Evolutionary conservation across 2,888 invertebrate genomes (phyloP).

Genomic region (Philaethria dido): DNA sequence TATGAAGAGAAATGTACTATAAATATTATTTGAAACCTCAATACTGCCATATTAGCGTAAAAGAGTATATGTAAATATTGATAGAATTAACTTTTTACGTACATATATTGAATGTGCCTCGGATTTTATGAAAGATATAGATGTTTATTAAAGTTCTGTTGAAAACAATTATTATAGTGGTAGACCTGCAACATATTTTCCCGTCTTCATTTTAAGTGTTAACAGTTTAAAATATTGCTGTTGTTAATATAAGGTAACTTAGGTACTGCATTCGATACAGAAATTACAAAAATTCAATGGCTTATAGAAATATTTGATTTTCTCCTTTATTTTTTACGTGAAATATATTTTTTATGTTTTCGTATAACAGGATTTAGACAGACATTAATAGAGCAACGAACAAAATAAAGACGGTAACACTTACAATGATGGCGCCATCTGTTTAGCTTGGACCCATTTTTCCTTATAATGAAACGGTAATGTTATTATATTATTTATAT

Average conservation of each 20-base stretch:
- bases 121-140: slow-evolving; percentile 73
- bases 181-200: neutral
- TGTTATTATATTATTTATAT: neutral
- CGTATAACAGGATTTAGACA: neutral
- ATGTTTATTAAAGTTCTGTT: slow-evolving; percentile 60
- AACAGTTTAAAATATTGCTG: neutral
- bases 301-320: neutral
- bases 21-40: slow-evolving; percentile 68
- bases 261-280: too few relatives aligned
- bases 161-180: slow-evolving; percentile 19
- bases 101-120: slow-evolving; percentile 77
- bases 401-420: slow-evolving; percentile 10
- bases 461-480: slow-evolving; percentile 1
- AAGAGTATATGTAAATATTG: slow-evolving; percentile 67
- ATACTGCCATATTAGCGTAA: slow-evolving; percentile 79
- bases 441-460: slow-evolving; percentile 16
- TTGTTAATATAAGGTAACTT: too few relatives aligned
- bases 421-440: slow-evolving; percentile 15
- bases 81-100: slow-evolving; percentile 65
- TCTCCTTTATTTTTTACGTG: too few relatives aligned
- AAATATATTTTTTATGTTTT: neutral
- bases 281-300: too few relatives aligned
- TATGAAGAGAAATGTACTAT: slow-evolving; percentile 46
- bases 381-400: neutral
- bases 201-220: slow-evolving; percentile 5